Conservation (phyloP, 2,888 invertebrate genomes). For the Tenthredo amoena region DNA sequence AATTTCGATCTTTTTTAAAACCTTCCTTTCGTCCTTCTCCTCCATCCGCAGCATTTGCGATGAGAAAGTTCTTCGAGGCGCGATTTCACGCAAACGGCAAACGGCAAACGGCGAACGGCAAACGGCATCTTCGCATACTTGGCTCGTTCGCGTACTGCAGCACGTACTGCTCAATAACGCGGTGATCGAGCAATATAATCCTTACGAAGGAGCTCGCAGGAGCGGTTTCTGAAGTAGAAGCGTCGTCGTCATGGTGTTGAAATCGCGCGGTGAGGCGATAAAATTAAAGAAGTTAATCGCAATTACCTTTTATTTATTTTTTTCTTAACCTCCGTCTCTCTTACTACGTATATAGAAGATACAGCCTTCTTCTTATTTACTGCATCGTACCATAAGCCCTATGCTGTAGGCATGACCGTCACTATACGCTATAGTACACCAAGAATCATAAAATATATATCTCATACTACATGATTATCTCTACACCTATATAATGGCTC, state of each 20-base stretch:
- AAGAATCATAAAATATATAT: constrained; percentile 19
- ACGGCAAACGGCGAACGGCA: not conserved
- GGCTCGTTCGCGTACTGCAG: not conserved
- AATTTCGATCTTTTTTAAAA: not conserved
- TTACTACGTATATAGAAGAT: not conserved
- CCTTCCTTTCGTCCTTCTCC: not conserved
- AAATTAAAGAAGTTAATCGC: constrained; percentile 45
- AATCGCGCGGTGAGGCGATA: constrained; percentile 3
- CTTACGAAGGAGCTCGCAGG: not conserved
- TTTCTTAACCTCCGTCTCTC: not conserved
- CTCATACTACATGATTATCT: constrained; percentile 1
- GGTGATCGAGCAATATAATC: constrained; percentile 43
- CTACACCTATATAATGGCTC: not conserved
- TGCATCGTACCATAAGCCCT: not conserved
- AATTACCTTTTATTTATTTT: constrained; percentile 1
- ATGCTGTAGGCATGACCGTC: not conserved
- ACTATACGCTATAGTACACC: not conserved
- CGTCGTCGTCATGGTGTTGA: constrained; percentile 31
- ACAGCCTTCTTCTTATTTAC: not conserved
- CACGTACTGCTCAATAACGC: constrained; percentile 25
- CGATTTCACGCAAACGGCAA: not conserved
- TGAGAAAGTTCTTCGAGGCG: not conserved
- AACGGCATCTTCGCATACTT: not conserved
- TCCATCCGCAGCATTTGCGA: not conserved
- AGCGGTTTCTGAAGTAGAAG: not conserved